Conservation (phyloP, 2,113 vertebrate genomes). For the Dendropsophus ebraccatus region DNA sequence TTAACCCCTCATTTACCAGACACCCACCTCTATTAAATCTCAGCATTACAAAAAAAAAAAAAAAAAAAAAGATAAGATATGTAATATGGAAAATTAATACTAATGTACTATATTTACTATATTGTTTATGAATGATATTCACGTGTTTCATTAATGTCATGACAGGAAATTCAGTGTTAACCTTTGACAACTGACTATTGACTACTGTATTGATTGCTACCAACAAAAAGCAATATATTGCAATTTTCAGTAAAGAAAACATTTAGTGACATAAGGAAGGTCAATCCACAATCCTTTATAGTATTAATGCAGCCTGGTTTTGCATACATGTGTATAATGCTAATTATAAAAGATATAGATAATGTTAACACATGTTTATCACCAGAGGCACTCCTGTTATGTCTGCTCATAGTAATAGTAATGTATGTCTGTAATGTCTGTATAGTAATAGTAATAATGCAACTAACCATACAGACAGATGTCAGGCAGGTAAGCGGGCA, state of each 20-base stretch:
- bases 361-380: not conserved
- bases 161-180: not conserved
- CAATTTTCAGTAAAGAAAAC: slow-evolving; percentile 27
- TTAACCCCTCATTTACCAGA: not conserved
- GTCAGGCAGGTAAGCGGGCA: too few relatives aligned
- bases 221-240: slow-evolving; percentile 1
- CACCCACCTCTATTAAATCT: not conserved
- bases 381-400: too few relatives aligned
- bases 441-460: too few relatives aligned
- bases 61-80: not conserved
- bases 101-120: not conserved
- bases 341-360: not conserved
- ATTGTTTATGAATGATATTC: not conserved
- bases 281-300: not conserved
- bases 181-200: slow-evolving; percentile 7
- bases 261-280: slow-evolving; percentile 19
- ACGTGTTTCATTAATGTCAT: slow-evolving; percentile 3
- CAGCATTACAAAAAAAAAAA: not conserved
- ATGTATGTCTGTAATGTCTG: too few relatives aligned
- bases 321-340: not conserved
- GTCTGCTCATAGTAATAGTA: too few relatives aligned
- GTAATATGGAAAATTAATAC: not conserved
- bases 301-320: not conserved
- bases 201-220: slow-evolving; percentile 11
- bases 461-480: too few relatives aligned